Percentiles rank a stretch among this genome's conserved stretches.
phyloP scores from a whole-genome alignment of 2,888 invertebrate species.

The Melinopterus prodromus region DNA sequence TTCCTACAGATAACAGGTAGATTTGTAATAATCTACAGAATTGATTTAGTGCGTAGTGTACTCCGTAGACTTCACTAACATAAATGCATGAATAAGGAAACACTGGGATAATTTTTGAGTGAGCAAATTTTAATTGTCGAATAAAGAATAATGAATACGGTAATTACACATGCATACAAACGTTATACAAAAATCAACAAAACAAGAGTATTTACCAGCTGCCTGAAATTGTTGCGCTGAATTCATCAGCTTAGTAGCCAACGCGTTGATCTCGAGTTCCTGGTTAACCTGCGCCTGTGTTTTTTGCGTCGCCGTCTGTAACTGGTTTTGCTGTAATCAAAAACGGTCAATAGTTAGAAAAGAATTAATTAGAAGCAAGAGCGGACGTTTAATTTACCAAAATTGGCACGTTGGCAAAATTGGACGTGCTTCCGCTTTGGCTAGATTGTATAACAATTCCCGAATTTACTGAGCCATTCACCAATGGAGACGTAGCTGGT shows the following conservation, averaged over 20 bases:
- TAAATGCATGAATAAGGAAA: too few relatives aligned
- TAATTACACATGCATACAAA: not conserved
- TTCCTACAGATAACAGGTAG: too few relatives aligned
- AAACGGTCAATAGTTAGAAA: conserved; percentile 18
- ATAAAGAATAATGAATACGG: not conserved
- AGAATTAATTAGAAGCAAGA: conserved; percentile 17
- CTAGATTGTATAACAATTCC: conserved; percentile 62
- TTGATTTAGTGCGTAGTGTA: too few relatives aligned
- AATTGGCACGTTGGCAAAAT: conserved; percentile 76
- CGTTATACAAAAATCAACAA: not conserved
- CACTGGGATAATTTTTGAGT: too few relatives aligned
- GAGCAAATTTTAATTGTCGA: not conserved
- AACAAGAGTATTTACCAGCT: conserved; percentile 57
- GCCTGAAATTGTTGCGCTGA: conserved; percentile 83
- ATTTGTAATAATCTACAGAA: too few relatives aligned
- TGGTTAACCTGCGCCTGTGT: conserved; percentile 57
- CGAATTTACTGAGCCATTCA: conserved; percentile 59
- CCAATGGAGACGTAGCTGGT: conserved; percentile 47
- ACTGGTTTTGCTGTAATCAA: conserved; percentile 70
- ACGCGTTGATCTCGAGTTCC: conserved; percentile 76
- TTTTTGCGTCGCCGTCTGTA: conserved; percentile 60
- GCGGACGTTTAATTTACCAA: conserved; percentile 62
- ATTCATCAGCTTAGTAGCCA: conserved; percentile 83
- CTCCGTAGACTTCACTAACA: too few relatives aligned
- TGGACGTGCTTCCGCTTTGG: conserved; percentile 44